Percentiles rank a stretch among this genome's conserved stretches.
phyloP scores from a whole-genome alignment of 2,797 vertebrate genomes.

The Molossus alvarezi region DNA sequence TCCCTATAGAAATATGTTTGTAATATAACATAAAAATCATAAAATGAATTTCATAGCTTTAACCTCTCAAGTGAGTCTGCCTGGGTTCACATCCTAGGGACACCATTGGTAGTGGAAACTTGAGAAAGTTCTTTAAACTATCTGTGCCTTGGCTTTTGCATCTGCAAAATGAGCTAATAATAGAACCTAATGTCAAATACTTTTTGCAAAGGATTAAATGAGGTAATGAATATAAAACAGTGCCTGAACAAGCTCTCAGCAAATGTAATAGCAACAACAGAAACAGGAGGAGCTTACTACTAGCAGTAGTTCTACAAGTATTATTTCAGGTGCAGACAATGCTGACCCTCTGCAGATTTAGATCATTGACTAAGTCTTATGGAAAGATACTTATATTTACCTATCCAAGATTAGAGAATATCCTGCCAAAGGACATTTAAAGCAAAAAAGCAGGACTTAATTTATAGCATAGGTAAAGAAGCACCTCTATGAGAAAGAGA shows the following conservation, averaged over 20 bases:
- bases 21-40: slow-evolving; percentile 33
- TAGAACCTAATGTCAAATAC: background rate
- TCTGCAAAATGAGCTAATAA: slow-evolving; percentile 39
- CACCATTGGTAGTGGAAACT: background rate
- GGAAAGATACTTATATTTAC: slow-evolving; percentile 46
- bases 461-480: slow-evolving; percentile 1
- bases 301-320: background rate
- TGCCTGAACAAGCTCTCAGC: slow-evolving; percentile 3
- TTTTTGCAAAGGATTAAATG: slow-evolving; percentile 31
- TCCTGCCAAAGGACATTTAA: slow-evolving; percentile 15
- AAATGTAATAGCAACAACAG: background rate
- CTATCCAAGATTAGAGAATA: slow-evolving; percentile 20
- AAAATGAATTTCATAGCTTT: slow-evolving; percentile 20
- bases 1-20: slow-evolving; percentile 32
- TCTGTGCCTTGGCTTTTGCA: background rate
- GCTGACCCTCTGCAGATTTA: slow-evolving; percentile 17
- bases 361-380: slow-evolving; percentile 13
- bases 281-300: background rate
- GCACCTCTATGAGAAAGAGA: background rate
- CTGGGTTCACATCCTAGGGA: background rate
- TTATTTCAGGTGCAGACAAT: background rate
- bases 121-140: slow-evolving; percentile 50
- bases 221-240: background rate
- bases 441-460: background rate
- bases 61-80: background rate